Percentiles rank a stretch among this genome's conserved stretches.
Conservation (phyloP, 2,113 vertebrate species). For the Caranx ignobilis region DNA sequence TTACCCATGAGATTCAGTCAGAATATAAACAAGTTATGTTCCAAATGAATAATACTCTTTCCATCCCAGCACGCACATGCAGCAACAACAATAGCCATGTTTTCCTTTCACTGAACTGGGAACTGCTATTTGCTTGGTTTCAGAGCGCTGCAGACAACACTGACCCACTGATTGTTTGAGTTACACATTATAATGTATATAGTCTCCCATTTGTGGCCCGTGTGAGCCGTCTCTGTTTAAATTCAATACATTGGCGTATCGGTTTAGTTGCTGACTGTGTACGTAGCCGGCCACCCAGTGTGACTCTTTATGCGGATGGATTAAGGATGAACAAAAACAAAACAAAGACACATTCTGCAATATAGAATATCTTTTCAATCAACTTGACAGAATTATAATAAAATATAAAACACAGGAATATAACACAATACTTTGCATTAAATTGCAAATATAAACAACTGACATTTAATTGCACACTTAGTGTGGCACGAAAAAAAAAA, state of each 20-base stretch:
- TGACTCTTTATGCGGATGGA: conserved; percentile 75
- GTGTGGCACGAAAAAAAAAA: conserved; percentile 61
- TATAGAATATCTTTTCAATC: conserved; percentile 77
- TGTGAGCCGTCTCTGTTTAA: conserved; percentile 69
- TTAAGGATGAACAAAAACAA: conserved; percentile 79
- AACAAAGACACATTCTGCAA: conserved; percentile 78
- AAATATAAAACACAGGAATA: conserved; percentile 71
- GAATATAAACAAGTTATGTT: conserved; percentile 74
- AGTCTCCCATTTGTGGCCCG: conserved; percentile 60
- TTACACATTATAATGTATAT: conserved; percentile 75
- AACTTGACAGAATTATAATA: conserved; percentile 71
- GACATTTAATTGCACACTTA: conserved; percentile 68
- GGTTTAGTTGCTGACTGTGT: conserved; percentile 57
- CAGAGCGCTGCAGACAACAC: conserved; percentile 53
- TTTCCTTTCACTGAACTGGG: conserved; percentile 69
- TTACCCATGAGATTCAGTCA: conserved; percentile 65
- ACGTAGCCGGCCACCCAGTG: conserved; percentile 78
- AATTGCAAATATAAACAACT: conserved; percentile 61
- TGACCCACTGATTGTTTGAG: conserved; percentile 70
- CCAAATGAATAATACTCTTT: conserved; percentile 63
- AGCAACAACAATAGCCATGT: conserved; percentile 66
- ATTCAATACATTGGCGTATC: conserved; percentile 74
- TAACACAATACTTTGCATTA: conserved; percentile 64
- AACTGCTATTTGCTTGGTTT: conserved; percentile 67
- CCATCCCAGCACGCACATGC: conserved; percentile 37